A percentile compares a stretch with the other conserved stretches of the same genome.
Conservation (phyloP, 2,888 invertebrate species). For the Eupithecia dodoneata region DNA sequence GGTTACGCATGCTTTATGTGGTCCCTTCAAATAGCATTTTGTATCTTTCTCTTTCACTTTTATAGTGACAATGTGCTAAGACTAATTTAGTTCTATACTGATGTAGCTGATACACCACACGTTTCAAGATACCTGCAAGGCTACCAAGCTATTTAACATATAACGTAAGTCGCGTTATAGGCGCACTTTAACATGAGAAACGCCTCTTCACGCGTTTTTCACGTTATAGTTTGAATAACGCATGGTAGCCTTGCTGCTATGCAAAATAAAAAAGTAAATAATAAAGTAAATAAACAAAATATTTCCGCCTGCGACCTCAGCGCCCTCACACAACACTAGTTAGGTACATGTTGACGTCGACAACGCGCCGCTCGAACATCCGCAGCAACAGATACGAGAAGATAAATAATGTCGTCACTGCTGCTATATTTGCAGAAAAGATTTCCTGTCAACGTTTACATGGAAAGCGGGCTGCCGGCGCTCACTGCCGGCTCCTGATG, state of each 20-base stretch:
- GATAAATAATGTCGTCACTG: conserved; percentile 64
- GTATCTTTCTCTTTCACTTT: not conserved
- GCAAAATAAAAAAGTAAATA: not conserved
- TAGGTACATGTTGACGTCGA: not conserved
- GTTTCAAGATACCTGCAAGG: not conserved
- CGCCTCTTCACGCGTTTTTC: no score
- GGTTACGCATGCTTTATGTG: not conserved
- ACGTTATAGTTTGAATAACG: no score
- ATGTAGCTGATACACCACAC: not conserved
- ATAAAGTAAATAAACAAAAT: not conserved
- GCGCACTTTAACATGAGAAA: no score
- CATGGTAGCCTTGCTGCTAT: no score
- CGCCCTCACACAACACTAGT: not conserved
- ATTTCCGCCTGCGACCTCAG: not conserved
- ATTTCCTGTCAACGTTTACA: conserved; percentile 59
- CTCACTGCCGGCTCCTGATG: not conserved
- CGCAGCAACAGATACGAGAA: conserved; percentile 46
- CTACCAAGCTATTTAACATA: no score
- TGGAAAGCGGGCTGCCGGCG: conserved; percentile 11
- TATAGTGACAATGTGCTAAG: not conserved
- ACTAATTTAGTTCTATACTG: not conserved
- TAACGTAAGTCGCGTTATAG: no score
- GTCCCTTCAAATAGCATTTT: not conserved
- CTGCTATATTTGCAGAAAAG: conserved; percentile 74
- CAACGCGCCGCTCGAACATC: conserved; percentile 11